Percentiles rank a stretch among this genome's conserved stretches.
Conservation (phyloP, 1,140 invertebrate genomes). For the Paraescarpia echinospica region DNA sequence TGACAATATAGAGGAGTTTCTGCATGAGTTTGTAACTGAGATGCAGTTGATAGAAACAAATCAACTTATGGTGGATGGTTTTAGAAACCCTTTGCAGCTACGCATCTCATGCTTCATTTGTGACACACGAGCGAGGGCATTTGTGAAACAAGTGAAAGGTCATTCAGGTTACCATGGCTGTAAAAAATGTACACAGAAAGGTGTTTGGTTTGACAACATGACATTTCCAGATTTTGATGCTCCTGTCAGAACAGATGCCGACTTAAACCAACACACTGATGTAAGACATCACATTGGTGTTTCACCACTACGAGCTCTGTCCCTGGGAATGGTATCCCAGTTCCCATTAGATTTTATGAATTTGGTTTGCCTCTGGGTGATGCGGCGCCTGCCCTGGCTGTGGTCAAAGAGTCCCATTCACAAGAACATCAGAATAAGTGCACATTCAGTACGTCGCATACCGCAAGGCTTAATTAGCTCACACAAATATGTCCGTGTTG, state of each 20-base stretch:
- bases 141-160: conserved; percentile 48
- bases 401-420: conserved; percentile 15
- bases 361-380: conserved; percentile 45
- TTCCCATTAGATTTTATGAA: conserved; percentile 52
- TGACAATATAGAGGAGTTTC: not conserved
- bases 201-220: conserved; percentile 28
- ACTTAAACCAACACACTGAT: not conserved
- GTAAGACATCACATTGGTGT: conserved; percentile 20
- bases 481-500: conserved; percentile 37
- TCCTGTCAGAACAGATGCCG: conserved; percentile 3
- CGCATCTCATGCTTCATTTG: conserved; percentile 40
- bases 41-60: conserved; percentile 10
- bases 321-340: conserved; percentile 35
- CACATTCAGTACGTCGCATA: not conserved
- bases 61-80: not conserved
- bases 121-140: conserved; percentile 55
- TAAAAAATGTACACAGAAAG: conserved; percentile 45
- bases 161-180: conserved; percentile 52
- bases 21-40: conserved; percentile 3
- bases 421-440: not conserved
- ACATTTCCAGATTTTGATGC: conserved; percentile 13
- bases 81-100: not conserved
- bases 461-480: conserved; percentile 29
- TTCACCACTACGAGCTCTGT: conserved; percentile 21
- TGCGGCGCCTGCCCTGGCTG: conserved; percentile 19